These are phyloP conservation scores for Auanema sp. DNA, from an alignment of 2,888 invertebrate genomes.

Conservation along the genomic window DNA sequence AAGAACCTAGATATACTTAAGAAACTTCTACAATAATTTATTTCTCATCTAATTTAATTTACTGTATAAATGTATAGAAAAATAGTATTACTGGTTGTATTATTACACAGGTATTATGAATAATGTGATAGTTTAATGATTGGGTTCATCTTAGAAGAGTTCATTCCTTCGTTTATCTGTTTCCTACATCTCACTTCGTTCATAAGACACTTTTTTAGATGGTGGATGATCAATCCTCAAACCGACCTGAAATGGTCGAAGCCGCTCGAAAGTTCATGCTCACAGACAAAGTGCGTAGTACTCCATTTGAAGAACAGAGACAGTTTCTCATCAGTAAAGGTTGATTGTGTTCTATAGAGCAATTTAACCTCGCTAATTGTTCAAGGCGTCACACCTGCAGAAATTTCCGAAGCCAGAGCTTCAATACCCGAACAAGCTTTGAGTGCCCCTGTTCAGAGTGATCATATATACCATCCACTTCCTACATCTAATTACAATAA, in stretches of 20 bases:
- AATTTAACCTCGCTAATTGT: conserved; percentile 1
- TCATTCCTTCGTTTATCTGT: background rate
- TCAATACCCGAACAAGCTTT: conserved; percentile 25
- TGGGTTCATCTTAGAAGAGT: background rate
- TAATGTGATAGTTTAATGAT: background rate
- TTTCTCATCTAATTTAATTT: background rate
- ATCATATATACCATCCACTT: conserved; percentile 1
- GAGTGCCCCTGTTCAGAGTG: background rate
- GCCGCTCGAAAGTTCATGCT: conserved; percentile 57
- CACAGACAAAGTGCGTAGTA: conserved; percentile 54
- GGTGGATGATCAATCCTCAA: background rate
- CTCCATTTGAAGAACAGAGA: conserved; percentile 57
- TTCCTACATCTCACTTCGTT: background rate
- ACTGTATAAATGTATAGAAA: background rate
- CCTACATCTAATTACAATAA: background rate
- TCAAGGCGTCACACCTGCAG: conserved; percentile 48
- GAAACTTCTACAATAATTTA: conserved; percentile 52
- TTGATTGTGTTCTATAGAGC: background rate
- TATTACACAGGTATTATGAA: conserved; percentile 3
- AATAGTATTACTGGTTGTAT: background rate
- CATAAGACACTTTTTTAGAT: conserved; percentile 1
- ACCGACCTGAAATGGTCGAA: conserved; percentile 52
- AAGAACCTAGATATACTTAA: conserved; percentile 76
- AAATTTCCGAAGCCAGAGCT: conserved; percentile 46
- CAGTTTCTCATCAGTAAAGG: conserved; percentile 56